phyloP scores from a whole-genome alignment of 2,113 vertebrate species.

The Ornithorhynchus anatinus region DNA sequence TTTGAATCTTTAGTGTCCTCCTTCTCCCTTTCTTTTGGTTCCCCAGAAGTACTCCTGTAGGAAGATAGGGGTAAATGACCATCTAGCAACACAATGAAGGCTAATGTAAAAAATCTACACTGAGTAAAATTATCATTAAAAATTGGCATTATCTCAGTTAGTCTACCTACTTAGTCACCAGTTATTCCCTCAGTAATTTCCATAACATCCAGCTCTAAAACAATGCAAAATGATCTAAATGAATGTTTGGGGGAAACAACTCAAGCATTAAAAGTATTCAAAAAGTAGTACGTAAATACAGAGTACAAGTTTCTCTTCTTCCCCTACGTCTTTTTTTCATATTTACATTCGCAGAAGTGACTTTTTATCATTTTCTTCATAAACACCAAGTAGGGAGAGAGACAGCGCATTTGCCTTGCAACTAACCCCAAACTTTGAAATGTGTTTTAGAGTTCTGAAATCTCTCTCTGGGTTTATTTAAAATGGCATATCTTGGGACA shows the following conservation, averaged over 20 bases:
- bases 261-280: conserved; percentile 40
- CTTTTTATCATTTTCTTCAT: not conserved
- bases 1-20: conserved; percentile 92
- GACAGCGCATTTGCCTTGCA: too few relatives aligned
- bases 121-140: conserved; percentile 4
- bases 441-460: too few relatives aligned
- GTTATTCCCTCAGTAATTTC: not conserved
- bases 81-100: not conserved
- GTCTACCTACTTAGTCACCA: too few relatives aligned
- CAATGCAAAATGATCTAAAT: conserved; percentile 40
- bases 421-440: too few relatives aligned
- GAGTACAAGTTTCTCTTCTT: not conserved
- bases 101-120: not conserved
- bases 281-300: conserved; percentile 47
- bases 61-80: not conserved
- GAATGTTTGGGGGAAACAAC: conserved; percentile 25
- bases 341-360: not conserved
- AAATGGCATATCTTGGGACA: too few relatives aligned
- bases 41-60: conserved; percentile 84
- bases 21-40: conserved; percentile 82
- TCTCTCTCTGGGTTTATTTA: too few relatives aligned
- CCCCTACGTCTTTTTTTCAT: not conserved
- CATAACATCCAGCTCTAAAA: conserved; percentile 35
- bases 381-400: too few relatives aligned
- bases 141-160: too few relatives aligned